Conservation (phyloP, 2,888 invertebrate species). For the Eilema caniola region DNA sequence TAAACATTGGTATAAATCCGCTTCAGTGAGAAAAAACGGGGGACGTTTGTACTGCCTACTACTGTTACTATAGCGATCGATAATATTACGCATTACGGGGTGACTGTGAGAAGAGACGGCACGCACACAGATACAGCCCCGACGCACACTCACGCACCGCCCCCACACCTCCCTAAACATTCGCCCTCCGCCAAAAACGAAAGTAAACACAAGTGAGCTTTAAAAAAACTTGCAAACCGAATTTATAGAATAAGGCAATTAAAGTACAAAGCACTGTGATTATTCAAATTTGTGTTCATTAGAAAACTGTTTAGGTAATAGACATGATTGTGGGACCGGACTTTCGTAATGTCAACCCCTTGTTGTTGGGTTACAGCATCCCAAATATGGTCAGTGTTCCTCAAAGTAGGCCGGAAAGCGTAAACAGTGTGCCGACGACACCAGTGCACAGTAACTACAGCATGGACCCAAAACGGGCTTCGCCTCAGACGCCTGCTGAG, state of each 20-base stretch:
- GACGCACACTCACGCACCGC: constrained; percentile 65
- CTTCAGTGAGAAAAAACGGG: constrained; percentile 73
- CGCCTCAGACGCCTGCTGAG: constrained; percentile 78
- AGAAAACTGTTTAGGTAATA: constrained; percentile 59
- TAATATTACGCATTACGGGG: constrained; percentile 86
- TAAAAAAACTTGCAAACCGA: constrained; percentile 80
- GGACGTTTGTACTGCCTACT: constrained; percentile 62
- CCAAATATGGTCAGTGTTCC: constrained; percentile 61
- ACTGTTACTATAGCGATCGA: constrained; percentile 85
- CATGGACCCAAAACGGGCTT: constrained; percentile 60
- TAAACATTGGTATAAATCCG: constrained; percentile 68
- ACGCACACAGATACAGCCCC: constrained; percentile 64
- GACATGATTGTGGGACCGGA: constrained; percentile 80
- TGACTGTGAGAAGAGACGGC: constrained; percentile 66
- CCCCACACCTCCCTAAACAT: constrained; percentile 61
- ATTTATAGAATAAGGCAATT: constrained; percentile 79
- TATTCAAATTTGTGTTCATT: constrained; percentile 69
- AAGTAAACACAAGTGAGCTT: constrained; percentile 79
- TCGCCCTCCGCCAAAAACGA: constrained; percentile 66
- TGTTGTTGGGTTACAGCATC: constrained; percentile 75
- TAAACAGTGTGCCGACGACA: constrained; percentile 79
- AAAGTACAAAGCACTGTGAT: constrained; percentile 83
- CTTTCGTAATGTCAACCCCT: constrained; percentile 73
- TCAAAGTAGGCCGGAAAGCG: constrained; percentile 49
- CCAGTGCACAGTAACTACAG: constrained; percentile 70